Base-by-base conservation (phyloP, 2,113 vertebrate genomes). In the Tachuris rubrigastra region DNA sequence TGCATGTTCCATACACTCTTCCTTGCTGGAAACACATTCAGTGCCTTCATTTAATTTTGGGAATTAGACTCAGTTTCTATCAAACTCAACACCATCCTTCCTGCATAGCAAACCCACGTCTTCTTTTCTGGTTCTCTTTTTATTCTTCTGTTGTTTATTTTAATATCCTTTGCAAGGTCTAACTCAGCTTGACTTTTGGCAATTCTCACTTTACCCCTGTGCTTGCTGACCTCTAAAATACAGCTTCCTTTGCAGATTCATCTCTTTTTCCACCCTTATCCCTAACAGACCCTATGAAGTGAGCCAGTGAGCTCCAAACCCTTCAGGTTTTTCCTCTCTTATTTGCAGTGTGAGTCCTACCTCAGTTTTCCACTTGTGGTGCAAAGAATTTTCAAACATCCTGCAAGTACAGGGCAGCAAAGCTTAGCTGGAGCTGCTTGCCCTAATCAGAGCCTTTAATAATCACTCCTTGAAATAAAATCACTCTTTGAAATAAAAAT, bases 171-270 rank as follows among this genome's bases (percentile, higher is more conserved):
- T 72, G 65, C 96, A 92, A 96, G 90, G 92, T 96, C 92, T 94
- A 96, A 90, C 96, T 96, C 95, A 96, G 96, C 96, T 92, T 92
- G 96, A 96, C 72, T 96, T 96, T 65, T 96, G 96, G 96, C 96
- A 96, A 33, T 72, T 96, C 93, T 96, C 52, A 42, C 76, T 93
- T 86, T 89, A 90, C 65, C 90, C 88, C 88, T 75, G 52, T 58
- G 76, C 66, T 96, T 89, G 65, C 88, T 95, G 93, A 96, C 95
- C 95, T 97, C 85, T 85, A 60, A 91, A 96, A 96, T 69, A 74
- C 94, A 96, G 81, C 87, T 97, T 96, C 93, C 89, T 96, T 58
- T 93, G 95, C 91, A 87, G 81, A 95, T 92, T 95, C 75, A 56
- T 94, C 80, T 93, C 56, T 97, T 95, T 96, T 95, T 95, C 91